Evolutionary conservation across 2,888 invertebrate species (phyloP).

Genomic region (Chrysotoxum bicinctum): DNA sequence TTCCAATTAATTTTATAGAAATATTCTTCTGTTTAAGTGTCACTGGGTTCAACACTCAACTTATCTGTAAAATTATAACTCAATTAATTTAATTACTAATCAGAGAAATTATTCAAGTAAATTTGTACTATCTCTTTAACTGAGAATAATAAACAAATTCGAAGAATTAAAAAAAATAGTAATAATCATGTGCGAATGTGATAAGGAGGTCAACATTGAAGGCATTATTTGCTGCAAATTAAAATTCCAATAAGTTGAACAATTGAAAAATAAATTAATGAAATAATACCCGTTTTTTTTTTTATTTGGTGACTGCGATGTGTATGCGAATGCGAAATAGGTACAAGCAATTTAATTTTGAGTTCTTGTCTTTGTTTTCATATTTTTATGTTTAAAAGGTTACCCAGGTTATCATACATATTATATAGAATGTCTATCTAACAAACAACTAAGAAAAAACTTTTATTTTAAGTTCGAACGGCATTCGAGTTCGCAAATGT

Average conservation of each 20-base stretch:
- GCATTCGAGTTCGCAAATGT: too few species aligned
- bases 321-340: background rate
- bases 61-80: slow-evolving; percentile 23
- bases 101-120: background rate
- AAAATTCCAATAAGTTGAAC: background rate
- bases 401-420: background rate
- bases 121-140: background rate
- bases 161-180: background rate
- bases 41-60: background rate
- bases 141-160: background rate
- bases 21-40: background rate
- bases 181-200: background rate
- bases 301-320: background rate
- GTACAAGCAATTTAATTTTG: background rate
- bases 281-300: background rate
- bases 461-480: too few species aligned
- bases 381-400: background rate
- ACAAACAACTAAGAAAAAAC: too few species aligned
- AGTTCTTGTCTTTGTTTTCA: background rate
- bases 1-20: background rate
- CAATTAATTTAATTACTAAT: slow-evolving; percentile 15
- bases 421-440: too few species aligned
- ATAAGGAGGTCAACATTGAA: background rate
- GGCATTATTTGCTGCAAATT: slow-evolving; percentile 14
- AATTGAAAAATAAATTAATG: background rate